phyloP scores from a whole-genome alignment of 2,797 vertebrate species.

The Acomys russatus region DNA sequence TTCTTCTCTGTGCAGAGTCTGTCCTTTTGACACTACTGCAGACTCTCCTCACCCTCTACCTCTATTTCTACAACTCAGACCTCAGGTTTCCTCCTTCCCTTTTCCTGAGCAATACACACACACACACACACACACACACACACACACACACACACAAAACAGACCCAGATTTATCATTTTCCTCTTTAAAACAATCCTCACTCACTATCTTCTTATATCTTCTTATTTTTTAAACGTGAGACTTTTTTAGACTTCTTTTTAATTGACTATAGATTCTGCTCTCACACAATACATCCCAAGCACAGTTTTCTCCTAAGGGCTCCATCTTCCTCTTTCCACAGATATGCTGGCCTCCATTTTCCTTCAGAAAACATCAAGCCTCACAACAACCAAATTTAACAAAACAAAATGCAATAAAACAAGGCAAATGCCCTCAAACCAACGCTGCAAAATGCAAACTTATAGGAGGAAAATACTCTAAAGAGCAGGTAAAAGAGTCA shows the following conservation, averaged over 20 bases:
- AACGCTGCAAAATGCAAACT: background rate
- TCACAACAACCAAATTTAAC: background rate
- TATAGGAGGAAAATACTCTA: background rate
- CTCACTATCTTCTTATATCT: background rate
- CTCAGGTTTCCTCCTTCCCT: background rate
- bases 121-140: background rate
- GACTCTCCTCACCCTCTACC: background rate
- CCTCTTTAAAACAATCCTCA: background rate
- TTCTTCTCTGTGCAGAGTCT: background rate
- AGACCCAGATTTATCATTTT: background rate
- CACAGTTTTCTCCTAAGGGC: background rate
- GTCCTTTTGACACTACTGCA: accelerated
- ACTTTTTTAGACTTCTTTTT: background rate
- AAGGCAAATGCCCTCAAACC: no score
- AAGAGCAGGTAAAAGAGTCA: background rate
- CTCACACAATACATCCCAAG: background rate
- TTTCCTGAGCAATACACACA: background rate
- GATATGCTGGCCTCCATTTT: background rate
- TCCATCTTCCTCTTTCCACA: background rate
- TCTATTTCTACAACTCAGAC: background rate
- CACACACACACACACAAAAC: background rate
- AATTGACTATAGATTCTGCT: background rate
- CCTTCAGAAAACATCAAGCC: background rate
- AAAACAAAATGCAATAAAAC: background rate
- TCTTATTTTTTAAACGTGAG: background rate